Conservation (phyloP, 2,888 invertebrate species). For the Cetonia aurata region DNA sequence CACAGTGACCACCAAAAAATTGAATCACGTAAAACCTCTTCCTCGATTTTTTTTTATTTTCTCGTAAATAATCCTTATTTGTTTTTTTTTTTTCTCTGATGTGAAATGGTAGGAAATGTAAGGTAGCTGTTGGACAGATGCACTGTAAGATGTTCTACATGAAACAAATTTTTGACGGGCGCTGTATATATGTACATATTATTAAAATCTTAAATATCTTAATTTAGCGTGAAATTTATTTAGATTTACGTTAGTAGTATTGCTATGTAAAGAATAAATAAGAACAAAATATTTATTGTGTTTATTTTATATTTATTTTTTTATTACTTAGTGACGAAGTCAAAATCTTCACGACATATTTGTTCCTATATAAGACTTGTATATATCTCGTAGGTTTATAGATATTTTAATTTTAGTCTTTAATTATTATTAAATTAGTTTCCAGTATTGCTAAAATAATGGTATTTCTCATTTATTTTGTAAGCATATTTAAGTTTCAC, state of each 20-base stretch:
- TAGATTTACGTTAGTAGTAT: constrained; percentile 29
- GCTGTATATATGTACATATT: constrained; percentile 26
- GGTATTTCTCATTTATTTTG: constrained; percentile 36
- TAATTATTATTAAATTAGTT: constrained; percentile 24
- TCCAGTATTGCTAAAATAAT: constrained; percentile 30
- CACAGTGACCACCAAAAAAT: too few species aligned
- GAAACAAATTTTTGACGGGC: too few species aligned
- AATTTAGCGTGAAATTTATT: constrained; percentile 15
- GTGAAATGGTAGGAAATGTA: too few species aligned
- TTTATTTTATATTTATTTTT: constrained; percentile 41
- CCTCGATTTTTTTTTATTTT: too few species aligned
- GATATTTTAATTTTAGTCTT: constrained; percentile 28
- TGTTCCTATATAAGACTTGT: constrained; percentile 50
- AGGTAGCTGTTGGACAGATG: too few species aligned
- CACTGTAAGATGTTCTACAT: not conserved
- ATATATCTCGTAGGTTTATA: constrained; percentile 37
- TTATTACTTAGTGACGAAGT: constrained; percentile 35
- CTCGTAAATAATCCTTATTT: too few species aligned
- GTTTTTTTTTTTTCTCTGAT: too few species aligned
- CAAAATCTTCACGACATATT: constrained; percentile 39
- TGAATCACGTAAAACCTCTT: not conserved
- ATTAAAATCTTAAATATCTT: constrained; percentile 14
- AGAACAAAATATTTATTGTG: constrained; percentile 37
- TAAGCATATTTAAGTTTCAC: constrained; percentile 19
- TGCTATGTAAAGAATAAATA: constrained; percentile 29